Evolutionary conservation across 2,113 vertebrate species (phyloP).

Genomic region (Labeo catla): DNA sequence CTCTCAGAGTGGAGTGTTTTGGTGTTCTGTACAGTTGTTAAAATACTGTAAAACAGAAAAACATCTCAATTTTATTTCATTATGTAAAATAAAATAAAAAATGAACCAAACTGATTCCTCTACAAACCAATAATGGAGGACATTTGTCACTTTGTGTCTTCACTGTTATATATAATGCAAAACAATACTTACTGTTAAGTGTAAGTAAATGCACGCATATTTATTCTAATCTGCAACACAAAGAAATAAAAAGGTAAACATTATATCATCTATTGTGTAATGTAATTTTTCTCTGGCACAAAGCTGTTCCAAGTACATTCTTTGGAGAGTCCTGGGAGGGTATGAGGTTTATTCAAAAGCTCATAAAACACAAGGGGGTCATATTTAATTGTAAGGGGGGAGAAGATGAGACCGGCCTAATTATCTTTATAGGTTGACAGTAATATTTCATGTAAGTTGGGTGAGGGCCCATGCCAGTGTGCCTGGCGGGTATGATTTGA

Average conservation of each 20-base stretch:
- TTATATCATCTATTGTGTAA: neutral
- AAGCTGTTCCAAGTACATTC: constrained; percentile 55
- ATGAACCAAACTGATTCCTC: no score
- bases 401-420: constrained; percentile 76
- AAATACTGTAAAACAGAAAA: neutral
- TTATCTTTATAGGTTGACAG: constrained; percentile 78
- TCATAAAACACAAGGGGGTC: constrained; percentile 82
- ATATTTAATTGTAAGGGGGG: constrained; percentile 75
- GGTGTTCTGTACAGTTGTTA: neutral
- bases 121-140: no score
- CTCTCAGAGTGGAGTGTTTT: neutral
- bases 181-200: no score
- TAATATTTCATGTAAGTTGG: constrained; percentile 79
- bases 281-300: constrained; percentile 65
- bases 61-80: neutral
- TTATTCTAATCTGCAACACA: neutral
- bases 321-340: constrained; percentile 44
- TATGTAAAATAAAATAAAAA: neutral
- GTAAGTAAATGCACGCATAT: neutral
- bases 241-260: neutral
- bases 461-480: constrained; percentile 65
- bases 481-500: constrained; percentile 57
- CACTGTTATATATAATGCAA: neutral
- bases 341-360: constrained; percentile 69
- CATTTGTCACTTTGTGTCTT: neutral